phyloP scores from a whole-genome alignment of 1,140 invertebrate species.

The Drosophila setifemur region DNA sequence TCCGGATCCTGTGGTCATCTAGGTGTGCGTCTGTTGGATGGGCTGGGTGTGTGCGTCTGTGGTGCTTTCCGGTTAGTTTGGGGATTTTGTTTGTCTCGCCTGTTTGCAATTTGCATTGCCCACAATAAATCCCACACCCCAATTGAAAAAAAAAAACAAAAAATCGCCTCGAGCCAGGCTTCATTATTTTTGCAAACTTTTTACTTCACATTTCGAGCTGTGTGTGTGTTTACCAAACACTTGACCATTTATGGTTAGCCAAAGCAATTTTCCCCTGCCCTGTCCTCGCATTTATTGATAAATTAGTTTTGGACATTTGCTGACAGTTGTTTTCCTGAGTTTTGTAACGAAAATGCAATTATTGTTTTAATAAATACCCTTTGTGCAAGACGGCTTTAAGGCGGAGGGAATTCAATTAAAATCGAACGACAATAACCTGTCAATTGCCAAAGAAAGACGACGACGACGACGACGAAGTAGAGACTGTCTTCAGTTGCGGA shows the following conservation, averaged over 20 bases:
- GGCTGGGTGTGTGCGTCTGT: conserved; percentile 6
- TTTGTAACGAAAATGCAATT: conserved; percentile 67
- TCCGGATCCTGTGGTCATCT: conserved; percentile 55
- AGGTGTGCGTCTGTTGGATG: too few relatives aligned
- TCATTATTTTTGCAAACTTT: conserved; percentile 80
- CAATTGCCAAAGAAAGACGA: conserved; percentile 52
- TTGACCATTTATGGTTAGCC: conserved; percentile 52
- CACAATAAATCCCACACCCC: not conserved
- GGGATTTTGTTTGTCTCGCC: conserved; percentile 58
- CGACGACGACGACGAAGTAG: too few relatives aligned
- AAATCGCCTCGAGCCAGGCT: conserved; percentile 49
- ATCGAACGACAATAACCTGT: conserved; percentile 51
- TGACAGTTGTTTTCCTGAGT: conserved; percentile 64
- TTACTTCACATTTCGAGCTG: conserved; percentile 38
- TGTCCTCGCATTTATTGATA: conserved; percentile 64
- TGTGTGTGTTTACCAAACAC: conserved; percentile 44
- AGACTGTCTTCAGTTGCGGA: not conserved
- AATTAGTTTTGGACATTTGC: conserved; percentile 77
- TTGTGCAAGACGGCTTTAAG: conserved; percentile 28
- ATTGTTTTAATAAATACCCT: conserved; percentile 76
- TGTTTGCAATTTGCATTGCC: conserved; percentile 59
- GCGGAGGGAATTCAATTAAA: conserved; percentile 74
- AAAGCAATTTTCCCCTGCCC: conserved; percentile 38
- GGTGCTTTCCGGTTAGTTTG: conserved; percentile 36
- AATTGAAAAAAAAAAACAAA: not conserved